Base-by-base conservation (phyloP, 2,797 vertebrate genomes). In the Pagetopsis macropterus region DNA sequence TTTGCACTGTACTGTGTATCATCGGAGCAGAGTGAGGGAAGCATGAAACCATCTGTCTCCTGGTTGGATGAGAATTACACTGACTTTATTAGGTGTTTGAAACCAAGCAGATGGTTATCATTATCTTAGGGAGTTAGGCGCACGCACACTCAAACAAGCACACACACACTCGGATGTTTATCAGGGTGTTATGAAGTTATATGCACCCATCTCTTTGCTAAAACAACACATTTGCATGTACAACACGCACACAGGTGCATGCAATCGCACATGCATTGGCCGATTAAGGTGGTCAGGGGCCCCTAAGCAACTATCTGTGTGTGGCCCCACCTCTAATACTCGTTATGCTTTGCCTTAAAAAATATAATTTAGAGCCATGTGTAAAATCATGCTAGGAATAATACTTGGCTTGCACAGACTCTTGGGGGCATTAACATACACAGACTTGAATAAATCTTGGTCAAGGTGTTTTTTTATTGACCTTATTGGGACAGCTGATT, bases 11-110 rank as follows among this genome's bases (percentile, higher is more conserved):
- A 48, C 72, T 58, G 70, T 82, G 82, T 80, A 78, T 88, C 80
- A 86, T 90, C 79, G 78, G 79, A 84, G 82, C 78, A 67, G 78
- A 84, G 78, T 84, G 84, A 92, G 88, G 81, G 78, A 65, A 85
- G 87, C 84, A 46, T 88, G 84, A 88, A 87, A 84, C 88, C 91
- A 90, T 91, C 90, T 91, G 91, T 89, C 89, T 89, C 84, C 84
- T 86, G 82, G 78, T 90, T 91, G 85, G 87, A 91, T 82, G 80
- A 87, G 86, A 88, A 88, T 90, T 90, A 87, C 78, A 72, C 86
- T 72, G 84, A 88, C 86, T 89, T 91, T 90, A 93, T 91, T 91
- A 90, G 86, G 84, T 86, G 88, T 90, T 89, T 88, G 88, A 91
- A 88, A 80, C 82, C 74, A 73, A 86, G 83, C 91, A 92, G 91